Evolutionary conservation across 2,888 invertebrate species (phyloP), one percentile per base, ranked within the genome.

Genomic region (Drosophila parthenogenetica): DNA sequence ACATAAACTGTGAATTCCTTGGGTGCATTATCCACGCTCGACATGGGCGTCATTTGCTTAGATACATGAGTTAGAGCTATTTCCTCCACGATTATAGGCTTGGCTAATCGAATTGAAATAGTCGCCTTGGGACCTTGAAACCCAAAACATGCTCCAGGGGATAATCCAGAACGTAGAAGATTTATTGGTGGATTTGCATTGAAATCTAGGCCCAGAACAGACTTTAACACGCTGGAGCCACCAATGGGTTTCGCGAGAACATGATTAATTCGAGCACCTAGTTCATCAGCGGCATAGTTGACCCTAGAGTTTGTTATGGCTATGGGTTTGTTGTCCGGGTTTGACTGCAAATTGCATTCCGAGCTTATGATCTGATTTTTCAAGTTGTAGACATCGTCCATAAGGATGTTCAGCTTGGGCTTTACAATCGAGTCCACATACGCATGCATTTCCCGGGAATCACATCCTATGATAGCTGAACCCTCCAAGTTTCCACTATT

Each of bases 71-170:
- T 76, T 5, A 90, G 7, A 11, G 68, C 22, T 5, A 90, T 69
- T 13, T 77, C 62, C 25, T 90, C 85, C 11, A 90, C 69, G 3
- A 68, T 43, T 49, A 91, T 79, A 49, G 60, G 32, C 39, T 73
- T 76, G 3, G 86, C 83, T 63, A 90, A 55, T 10, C 79, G 71
- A 4, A 90, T 19, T 0, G 71, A 68, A 2, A 90, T 75, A 0
- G 78, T 78, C 0, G 91, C 87, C 4, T 58, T 70, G 1, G 29
- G n/a, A 0, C 80, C 74, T 1, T 57, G 69, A 58, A 80, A 90
- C 0, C 79, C 90, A 54, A 90, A 90, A 17, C 90, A 90, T 3
- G 77, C 62, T 1, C 90, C 90, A 0, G 91, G 80, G 3, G 74
- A 54, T 49, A 90, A 48, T 14, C 62, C 79, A 0, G 83, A 32